Evolutionary conservation across 2,888 invertebrate species (phyloP), one percentile per base, ranked within the genome.

Genomic region (Meiosimyza decipiens): DNA sequence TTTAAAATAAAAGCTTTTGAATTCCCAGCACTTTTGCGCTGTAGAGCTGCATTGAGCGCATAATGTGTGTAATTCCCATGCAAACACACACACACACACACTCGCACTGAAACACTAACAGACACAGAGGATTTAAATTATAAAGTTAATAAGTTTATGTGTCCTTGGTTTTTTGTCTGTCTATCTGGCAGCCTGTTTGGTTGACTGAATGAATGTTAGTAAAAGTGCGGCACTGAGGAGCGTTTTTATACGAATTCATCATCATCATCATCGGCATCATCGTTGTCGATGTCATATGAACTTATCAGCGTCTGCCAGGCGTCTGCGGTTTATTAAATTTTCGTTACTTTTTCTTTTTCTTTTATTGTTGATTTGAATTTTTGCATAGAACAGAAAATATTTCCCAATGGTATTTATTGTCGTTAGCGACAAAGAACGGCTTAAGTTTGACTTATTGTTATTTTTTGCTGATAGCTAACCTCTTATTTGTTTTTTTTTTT

Each of bases 231-330:
- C 16, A 16, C n/a, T 55, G 18, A 7, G 16, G 54, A 22, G 16
- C 55, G 16, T 6, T 51, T 33, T 70, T 63, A 72, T 75, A 79
- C 75, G 81, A 80, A 28, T 63, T 64, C 51, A 79, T 71, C 40
- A 40, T 40, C 40, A 7, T 40, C 9, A 40, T 7, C 40, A 40
- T 40, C 40, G 40, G 4, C 40, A 9, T 40, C 40, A 40, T 40
- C 40, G 9, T 9, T 40, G 40, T 40, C 40, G 40, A 40, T 9
- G 40, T 83, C 81, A 83, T 80, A 81, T 81, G 79, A 77, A 80
- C 81, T 82, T 82, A 82, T 83, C 82, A 83, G 83, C 78, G 83
- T 77, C 76, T 77, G 74, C 75, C 77, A 77, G 77, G 67, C 73
- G 76, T 82, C 83, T 82, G 83, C 80, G 84, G 81, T 71, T 75